These are phyloP conservation scores for Tragelaphus imberbis DNA, from an alignment of 2,113 vertebrate genomes.

Conservation along the genomic window DNA sequence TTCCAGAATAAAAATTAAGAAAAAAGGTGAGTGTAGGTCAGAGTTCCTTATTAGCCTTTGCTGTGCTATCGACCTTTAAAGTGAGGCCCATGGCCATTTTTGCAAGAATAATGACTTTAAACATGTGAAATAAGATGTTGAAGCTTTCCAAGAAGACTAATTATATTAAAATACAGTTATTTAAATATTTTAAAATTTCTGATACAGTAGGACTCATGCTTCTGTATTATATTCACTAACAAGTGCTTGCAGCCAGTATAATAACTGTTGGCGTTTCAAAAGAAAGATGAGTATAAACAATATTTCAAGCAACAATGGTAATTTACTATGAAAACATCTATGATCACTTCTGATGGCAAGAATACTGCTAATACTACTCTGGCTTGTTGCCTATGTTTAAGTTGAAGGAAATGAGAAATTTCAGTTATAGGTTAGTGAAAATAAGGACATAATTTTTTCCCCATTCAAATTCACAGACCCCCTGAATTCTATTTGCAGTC, in stretches of 20 bases:
- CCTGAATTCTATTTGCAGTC: slow-evolving; percentile 56
- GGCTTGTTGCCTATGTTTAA: background rate
- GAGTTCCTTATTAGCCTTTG: background rate
- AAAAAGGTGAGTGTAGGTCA: background rate
- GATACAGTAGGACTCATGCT: background rate
- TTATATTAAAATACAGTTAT: background rate
- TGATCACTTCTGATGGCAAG: background rate
- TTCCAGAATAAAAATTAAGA: slow-evolving; percentile 1
- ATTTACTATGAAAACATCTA: slow-evolving; percentile 9
- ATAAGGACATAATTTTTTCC: slow-evolving; percentile 46
- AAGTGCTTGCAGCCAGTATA: background rate
- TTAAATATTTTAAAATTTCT: background rate
- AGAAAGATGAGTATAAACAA: background rate
- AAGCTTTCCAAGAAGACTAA: background rate
- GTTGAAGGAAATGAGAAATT: slow-evolving; percentile 51
- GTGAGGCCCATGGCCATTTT: background rate
- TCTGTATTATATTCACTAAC: background rate
- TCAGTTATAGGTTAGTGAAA: slow-evolving; percentile 58
- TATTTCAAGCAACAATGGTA: background rate
- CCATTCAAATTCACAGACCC: slow-evolving; percentile 25
- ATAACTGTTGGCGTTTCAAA: background rate
- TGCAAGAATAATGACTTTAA: background rate
- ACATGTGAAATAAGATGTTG: background rate
- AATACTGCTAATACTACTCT: background rate
- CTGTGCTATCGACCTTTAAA: background rate